phyloP scores from a whole-genome alignment of 2,888 invertebrate species.

The Melangyna quadrimaculata region DNA sequence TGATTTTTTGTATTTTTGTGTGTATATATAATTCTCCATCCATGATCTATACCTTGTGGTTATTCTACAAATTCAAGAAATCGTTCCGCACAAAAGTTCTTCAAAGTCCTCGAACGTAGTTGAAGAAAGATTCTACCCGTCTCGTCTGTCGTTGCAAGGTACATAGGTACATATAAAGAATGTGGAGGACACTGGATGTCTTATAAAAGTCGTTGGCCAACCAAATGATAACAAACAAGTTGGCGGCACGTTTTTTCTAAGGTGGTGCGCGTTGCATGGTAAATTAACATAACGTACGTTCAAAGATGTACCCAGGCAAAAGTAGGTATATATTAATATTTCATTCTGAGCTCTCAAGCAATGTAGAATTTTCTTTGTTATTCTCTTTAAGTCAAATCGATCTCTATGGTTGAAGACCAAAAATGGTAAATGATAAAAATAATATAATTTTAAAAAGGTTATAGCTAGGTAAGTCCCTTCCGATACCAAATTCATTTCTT shows the following conservation, averaged over 20 bases:
- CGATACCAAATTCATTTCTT: not conserved
- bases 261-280: slow-evolving; percentile 42
- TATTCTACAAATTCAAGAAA: slow-evolving; percentile 60
- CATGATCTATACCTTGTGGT: not conserved
- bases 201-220: slow-evolving; percentile 18
- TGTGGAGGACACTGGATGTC: slow-evolving; percentile 16
- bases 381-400: not conserved
- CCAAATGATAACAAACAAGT: slow-evolving; percentile 61
- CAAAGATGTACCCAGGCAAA: not conserved
- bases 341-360: not conserved
- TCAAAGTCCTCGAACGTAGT: slow-evolving; percentile 49
- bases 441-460: not conserved
- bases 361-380: slow-evolving; percentile 2
- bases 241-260: slow-evolving; percentile 60
- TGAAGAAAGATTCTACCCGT: slow-evolving; percentile 44
- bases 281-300: not conserved
- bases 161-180: not conserved
- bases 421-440: not conserved
- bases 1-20: slow-evolving; percentile 8
- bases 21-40: slow-evolving; percentile 7
- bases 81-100: slow-evolving; percentile 47
- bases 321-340: not conserved
- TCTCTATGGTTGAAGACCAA: not conserved
- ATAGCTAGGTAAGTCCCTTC: not conserved
- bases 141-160: not conserved